Conservation (phyloP, 2,113 vertebrate species). For the Clarias magur region DNA sequence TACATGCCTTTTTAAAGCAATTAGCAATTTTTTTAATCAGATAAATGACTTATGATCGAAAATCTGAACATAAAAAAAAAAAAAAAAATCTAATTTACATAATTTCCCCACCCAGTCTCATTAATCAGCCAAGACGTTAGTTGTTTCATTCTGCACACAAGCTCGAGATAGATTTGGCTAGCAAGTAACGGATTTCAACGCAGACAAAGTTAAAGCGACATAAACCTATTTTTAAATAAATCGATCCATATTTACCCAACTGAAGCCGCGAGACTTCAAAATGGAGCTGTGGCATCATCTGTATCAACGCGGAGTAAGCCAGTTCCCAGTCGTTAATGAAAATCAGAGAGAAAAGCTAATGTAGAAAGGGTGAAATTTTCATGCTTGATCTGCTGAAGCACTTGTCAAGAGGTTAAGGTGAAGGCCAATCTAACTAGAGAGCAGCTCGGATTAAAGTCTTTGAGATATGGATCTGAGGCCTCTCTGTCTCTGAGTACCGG, state of each 20-base stretch:
- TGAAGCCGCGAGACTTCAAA: neutral
- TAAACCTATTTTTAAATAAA: neutral
- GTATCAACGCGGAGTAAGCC: neutral
- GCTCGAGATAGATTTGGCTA: neutral
- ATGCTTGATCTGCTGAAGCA: conserved; percentile 82
- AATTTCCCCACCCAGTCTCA: neutral
- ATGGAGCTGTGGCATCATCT: neutral
- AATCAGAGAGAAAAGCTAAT: conserved; percentile 34
- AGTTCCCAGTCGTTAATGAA: conserved; percentile 3
- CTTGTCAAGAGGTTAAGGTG: conserved; percentile 79
- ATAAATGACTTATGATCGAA: neutral
- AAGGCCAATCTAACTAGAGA: conserved; percentile 79
- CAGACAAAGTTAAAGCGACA: neutral
- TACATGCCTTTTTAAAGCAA: neutral
- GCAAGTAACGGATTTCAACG: neutral
- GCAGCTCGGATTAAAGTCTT: conserved; percentile 86
- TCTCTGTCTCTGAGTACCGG: conserved; percentile 85
- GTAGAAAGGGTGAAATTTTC: conserved; percentile 72
- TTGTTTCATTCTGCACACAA: neutral
- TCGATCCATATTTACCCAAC: neutral
- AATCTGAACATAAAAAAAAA: neutral
- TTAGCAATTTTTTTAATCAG: neutral
- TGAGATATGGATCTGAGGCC: conserved; percentile 87
- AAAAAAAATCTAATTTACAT: neutral
- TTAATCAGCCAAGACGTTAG: neutral